Base-by-base conservation (phyloP, 2,797 vertebrate species). In the Ctenopoma kingsleyae region DNA sequence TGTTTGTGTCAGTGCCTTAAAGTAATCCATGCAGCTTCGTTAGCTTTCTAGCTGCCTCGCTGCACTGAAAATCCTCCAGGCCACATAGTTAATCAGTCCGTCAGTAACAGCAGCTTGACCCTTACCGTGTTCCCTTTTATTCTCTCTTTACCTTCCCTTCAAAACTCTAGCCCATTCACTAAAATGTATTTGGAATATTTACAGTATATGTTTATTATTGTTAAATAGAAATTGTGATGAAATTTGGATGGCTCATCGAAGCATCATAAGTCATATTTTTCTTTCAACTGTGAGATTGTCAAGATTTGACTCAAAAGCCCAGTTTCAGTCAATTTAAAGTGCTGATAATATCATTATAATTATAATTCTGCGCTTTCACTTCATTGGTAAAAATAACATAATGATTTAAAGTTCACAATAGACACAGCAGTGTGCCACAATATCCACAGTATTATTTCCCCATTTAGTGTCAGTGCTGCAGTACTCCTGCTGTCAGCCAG, bases 1-100 rank as follows among this genome's bases (percentile, higher is more conserved):
- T 85, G 86, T 85, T 84, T 78, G 83, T 85, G 86, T 85, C 86
- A 82, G 70, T 74, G 74, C 74, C 76, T 80, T 73, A 69, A 81
- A 86, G 77, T 87, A 85, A 90, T 87, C 78, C 65, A 25, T 57
- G 74, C 64, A 75, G 76, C 66, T 81, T 65, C 81, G 76, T 74
- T 54, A 63, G 66, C 60, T 17, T 38, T 55, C 65, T 51, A 41
- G 71, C 78, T 70, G 70, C 60, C 38, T 62, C 8, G 3, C 35
- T 32, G 17, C 47, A 35, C 57, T 50, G 19, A 47, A 65, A 75
- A 73, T 59, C 72, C 71, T 84, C 27, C 57, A 41, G 64, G 67
- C 61, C 15, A 7, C 49, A 55, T 19, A 46, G 67, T 55, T 64
- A 67, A 66, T 80, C 66, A 66, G 51, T 41, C 32, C 56, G 54